Evolutionary conservation across 35 echinoderm and acorn worm species (phyloP).

Genomic region (Strongylocentrotus purpuratus): DNA sequence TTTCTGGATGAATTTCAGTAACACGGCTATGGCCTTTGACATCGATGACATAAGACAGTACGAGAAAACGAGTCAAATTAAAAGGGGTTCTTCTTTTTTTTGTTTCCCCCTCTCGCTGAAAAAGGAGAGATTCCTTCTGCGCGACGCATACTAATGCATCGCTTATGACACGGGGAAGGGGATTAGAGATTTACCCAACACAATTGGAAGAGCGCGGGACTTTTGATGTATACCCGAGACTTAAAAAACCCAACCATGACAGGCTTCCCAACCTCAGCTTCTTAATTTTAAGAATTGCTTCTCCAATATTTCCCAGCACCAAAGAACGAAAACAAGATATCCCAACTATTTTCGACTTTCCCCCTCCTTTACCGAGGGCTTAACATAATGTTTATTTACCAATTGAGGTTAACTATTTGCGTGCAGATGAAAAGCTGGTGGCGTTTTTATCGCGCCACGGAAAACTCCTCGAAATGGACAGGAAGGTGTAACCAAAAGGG

Average conservation of each 20-base stretch:
- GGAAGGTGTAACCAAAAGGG: not conserved
- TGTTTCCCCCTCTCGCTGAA: not conserved
- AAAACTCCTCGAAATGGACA: not conserved
- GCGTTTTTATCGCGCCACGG: not conserved
- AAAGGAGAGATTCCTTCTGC: not conserved
- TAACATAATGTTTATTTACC: slow-evolving; percentile 43
- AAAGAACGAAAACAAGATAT: slow-evolving; percentile 1
- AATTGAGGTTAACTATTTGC: slow-evolving; percentile 38
- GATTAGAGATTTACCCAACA: slow-evolving; percentile 24
- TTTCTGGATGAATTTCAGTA: not conserved
- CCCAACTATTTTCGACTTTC: not conserved
- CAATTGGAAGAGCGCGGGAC: slow-evolving; percentile 1
- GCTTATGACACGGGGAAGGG: slow-evolving; percentile 44
- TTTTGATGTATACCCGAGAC: slow-evolving; percentile 36
- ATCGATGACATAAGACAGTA: not conserved
- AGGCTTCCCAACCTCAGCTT: slow-evolving; percentile 22
- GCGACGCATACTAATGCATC: slow-evolving; percentile 30
- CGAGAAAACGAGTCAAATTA: not conserved
- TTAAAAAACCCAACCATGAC: not conserved
- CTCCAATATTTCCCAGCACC: not conserved
- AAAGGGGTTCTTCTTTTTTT: not conserved
- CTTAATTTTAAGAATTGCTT: slow-evolving; percentile 28
- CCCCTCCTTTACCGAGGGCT: not conserved
- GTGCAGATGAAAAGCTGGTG: slow-evolving; percentile 11
- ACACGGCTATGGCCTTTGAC: not conserved